Evolutionary conservation across 2,888 invertebrate genomes (phyloP).

Genomic region (Drosophila limbata): DNA sequence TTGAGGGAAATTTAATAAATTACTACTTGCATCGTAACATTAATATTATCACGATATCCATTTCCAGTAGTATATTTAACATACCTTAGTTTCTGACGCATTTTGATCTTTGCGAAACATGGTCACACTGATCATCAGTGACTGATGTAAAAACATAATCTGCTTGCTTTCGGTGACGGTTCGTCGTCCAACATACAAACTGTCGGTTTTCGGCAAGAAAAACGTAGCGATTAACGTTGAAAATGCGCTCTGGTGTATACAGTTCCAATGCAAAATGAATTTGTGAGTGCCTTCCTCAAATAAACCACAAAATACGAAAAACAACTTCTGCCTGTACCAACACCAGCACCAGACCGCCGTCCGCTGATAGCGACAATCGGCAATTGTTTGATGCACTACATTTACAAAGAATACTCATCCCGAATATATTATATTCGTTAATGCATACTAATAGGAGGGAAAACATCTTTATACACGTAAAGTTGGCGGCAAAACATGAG

Average conservation of each 20-base stretch:
- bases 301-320: constrained; percentile 48
- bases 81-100: constrained; percentile 1
- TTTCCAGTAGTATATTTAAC: constrained; percentile 5
- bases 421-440: constrained; percentile 30
- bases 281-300: constrained; percentile 69
- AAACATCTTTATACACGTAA: constrained; percentile 27
- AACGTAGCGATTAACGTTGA: constrained; percentile 46
- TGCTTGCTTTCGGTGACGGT: constrained; percentile 60
- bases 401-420: constrained; percentile 8
- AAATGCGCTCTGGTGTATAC: constrained; percentile 66
- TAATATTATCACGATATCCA: not conserved
- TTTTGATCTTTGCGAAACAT: constrained; percentile 13
- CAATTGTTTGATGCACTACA: constrained; percentile 22
- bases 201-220: constrained; percentile 67
- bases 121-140: too few relatives aligned
- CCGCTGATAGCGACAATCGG: constrained; percentile 25
- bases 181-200: constrained; percentile 63
- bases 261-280: constrained; percentile 66
- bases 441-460: constrained; percentile 31
- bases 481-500: constrained; percentile 37
- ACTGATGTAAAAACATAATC: constrained; percentile 41
- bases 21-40: not conserved
- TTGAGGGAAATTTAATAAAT: not conserved
- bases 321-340: constrained; percentile 70
- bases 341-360: constrained; percentile 19